A percentile compares a stretch with the other conserved stretches of the same genome.
phyloP scores from a whole-genome alignment of 2,113 vertebrate genomes.

The Equus quagga region DNA sequence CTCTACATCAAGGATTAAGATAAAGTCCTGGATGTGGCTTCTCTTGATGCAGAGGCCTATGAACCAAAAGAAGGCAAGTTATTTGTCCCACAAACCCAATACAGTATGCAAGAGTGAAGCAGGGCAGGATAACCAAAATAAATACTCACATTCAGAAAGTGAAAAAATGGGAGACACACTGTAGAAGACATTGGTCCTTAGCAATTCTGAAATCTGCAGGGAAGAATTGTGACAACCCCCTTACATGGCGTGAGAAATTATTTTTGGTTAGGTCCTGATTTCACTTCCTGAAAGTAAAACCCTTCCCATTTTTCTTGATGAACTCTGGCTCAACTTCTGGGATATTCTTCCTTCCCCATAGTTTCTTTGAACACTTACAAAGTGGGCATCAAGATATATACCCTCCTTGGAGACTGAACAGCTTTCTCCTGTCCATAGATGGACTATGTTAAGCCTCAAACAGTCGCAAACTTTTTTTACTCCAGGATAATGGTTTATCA shows the following conservation, averaged over 20 bases:
- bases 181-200: background rate
- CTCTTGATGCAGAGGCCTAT: background rate
- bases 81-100: background rate
- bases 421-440: background rate
- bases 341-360: background rate
- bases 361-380: background rate
- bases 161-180: background rate
- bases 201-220: background rate
- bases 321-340: background rate
- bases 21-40: background rate
- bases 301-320: background rate
- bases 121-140: background rate
- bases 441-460: background rate
- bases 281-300: background rate
- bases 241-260: background rate
- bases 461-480: background rate
- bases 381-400: background rate
- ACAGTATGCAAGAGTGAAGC: background rate
- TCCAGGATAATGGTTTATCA: background rate
- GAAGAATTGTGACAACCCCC: background rate
- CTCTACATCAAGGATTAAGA: background rate
- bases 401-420: background rate
- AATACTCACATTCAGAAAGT: background rate
- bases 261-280: background rate
- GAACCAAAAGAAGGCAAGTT: background rate